A percentile compares a stretch with the other conserved stretches of the same genome.
These are phyloP conservation scores for Rhysida immarginata DNA, from an alignment of 1,140 invertebrate species.

Conservation along the genomic window DNA sequence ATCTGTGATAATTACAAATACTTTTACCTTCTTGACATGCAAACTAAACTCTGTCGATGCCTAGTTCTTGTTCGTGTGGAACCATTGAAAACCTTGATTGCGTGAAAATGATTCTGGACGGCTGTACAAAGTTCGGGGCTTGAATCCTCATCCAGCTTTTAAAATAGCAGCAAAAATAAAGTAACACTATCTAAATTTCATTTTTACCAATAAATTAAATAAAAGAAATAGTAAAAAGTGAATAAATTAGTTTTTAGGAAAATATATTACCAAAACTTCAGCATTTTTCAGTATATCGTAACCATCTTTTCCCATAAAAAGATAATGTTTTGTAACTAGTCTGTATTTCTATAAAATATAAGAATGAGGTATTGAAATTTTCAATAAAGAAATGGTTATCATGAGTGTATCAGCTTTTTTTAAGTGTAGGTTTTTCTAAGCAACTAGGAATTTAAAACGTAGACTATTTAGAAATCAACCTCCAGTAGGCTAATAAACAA, in stretches of 20 bases:
- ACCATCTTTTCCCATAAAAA: constrained; percentile 57
- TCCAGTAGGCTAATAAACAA: too few species aligned
- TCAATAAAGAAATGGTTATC: too few species aligned
- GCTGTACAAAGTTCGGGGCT: constrained; percentile 63
- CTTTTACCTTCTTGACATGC: constrained; percentile 48
- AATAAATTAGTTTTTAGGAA: too few species aligned
- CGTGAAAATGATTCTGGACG: constrained; percentile 74
- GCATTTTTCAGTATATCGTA: constrained; percentile 59
- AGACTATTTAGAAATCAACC: too few species aligned
- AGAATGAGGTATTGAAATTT: too few species aligned
- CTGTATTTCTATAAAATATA: constrained; percentile 40
- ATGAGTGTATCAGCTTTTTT: too few species aligned
- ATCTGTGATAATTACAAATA: too few species aligned
- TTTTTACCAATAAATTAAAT: too few species aligned
- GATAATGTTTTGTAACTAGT: constrained; percentile 64
- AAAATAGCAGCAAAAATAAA: constrained; percentile 1
- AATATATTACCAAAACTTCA: constrained; percentile 45
- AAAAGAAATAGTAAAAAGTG: too few species aligned
- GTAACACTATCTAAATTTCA: too few species aligned
- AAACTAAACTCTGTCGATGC: constrained; percentile 66
- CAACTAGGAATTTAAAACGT: too few species aligned
- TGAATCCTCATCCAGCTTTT: constrained; percentile 58
- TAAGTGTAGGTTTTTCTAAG: too few species aligned
- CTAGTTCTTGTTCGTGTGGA: constrained; percentile 51
- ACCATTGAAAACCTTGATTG: constrained; percentile 58